Evolutionary conservation across 2,888 invertebrate species (phyloP), one percentile per base, ranked within the genome.

Genomic region (Spatulosminthurus flaviceps): DNA sequence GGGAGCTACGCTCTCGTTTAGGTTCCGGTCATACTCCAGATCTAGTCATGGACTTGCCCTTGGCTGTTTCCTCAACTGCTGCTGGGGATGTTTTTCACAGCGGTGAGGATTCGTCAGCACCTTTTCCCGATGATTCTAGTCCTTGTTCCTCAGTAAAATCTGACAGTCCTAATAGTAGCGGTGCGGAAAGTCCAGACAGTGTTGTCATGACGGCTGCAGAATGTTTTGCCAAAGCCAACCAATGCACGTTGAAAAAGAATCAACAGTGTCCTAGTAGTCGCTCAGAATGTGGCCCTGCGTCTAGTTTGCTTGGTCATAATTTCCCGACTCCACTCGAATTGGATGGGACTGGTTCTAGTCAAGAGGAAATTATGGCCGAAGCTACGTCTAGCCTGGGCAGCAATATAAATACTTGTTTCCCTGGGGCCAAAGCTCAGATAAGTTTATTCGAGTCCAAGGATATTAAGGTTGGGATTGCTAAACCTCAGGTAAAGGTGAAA

Each of bases 1-100:
- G 89, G 81, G 82, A 80, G 66, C 64, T 72, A 34, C 80, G 79
- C 22, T 64, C 82, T 2, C 75, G 81, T n/a, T 79, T 81, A 9
- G 73, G 75, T 0, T 28, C 26, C 24, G 41, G 75, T 29, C 66
- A 76, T 64, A 92, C 94, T 41, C 94, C 95, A 0, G 95, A 94
- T 89, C 89, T 94, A 79, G 94, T 95, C 83, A 92, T 94, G 92
- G 94, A 94, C 88, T 89, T 94, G 85, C 94, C 94, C n/a, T 88
- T 92, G 16, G 87, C 88, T 87, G 81, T 87, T 87, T 79, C 86
- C 51, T 81, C 87, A 24, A n/a, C 70, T 41, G 60, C 43, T 16
- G 42, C 29, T 16, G 24, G 26, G 9, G 78, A 75, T n/a, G 78
- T 51, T 72, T 16, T 42, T 7, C 21, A 71, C 28, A 28, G 70